Percentiles rank a stretch among this genome's conserved stretches.
Evolutionary conservation across 2,797 vertebrate species (phyloP).

Genomic region (Xenentodon cancila): DNA sequence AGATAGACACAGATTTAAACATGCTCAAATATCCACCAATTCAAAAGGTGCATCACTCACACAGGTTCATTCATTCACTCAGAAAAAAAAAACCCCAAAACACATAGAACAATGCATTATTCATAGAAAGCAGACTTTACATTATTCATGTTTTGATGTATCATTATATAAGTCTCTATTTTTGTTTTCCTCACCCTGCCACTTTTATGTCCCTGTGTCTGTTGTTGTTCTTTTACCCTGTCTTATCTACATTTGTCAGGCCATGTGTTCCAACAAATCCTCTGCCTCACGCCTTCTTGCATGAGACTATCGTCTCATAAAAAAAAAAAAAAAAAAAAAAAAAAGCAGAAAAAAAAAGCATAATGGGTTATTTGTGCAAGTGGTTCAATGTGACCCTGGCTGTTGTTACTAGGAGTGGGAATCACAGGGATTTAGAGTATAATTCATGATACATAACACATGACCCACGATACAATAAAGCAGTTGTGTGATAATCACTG

Average conservation of each 20-base stretch:
- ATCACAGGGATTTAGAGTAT: not conserved
- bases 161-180: slow-evolving; percentile 51
- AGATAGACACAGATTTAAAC: slow-evolving; percentile 13
- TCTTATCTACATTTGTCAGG: not conserved
- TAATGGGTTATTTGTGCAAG: not conserved
- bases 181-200: not conserved
- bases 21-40: slow-evolving; percentile 27
- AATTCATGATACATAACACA: no score
- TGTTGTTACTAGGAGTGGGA: not conserved
- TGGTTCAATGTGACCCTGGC: not conserved
- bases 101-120: slow-evolving; percentile 40
- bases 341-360: not conserved
- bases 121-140: slow-evolving; percentile 42
- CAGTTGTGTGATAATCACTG: no score
- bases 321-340: not conserved
- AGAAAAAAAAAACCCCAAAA: slow-evolving; percentile 5
- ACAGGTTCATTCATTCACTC: slow-evolving; percentile 9
- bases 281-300: not conserved
- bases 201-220: no score
- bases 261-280: slow-evolving; percentile 6
- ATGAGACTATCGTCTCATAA: not conserved
- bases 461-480: no score
- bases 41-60: slow-evolving; percentile 13
- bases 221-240: no score
- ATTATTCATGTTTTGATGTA: slow-evolving; percentile 58